phyloP scores from a whole-genome alignment of 2,797 vertebrate genomes.

The Tympanoctomys barrerae region DNA sequence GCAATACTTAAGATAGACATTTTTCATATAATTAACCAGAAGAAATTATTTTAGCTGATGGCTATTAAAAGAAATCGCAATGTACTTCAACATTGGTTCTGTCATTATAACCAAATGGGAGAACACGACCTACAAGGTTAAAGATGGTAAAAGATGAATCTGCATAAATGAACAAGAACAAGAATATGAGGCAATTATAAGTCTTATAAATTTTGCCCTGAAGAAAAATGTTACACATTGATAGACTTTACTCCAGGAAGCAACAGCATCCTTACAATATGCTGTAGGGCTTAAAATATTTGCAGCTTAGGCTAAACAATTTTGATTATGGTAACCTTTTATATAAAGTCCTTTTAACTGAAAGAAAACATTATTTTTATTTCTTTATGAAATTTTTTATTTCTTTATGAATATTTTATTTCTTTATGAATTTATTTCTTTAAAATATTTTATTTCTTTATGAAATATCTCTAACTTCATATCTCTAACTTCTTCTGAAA shows the following conservation, averaged over 20 bases:
- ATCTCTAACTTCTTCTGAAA: not conserved
- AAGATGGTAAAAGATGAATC: not conserved
- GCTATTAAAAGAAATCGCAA: not conserved
- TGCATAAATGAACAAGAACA: not conserved
- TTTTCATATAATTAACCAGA: not conserved
- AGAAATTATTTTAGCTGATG: not conserved
- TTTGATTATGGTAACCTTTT: not conserved
- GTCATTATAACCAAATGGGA: not conserved
- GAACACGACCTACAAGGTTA: not conserved
- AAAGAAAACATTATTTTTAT: not conserved
- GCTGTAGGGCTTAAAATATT: not conserved
- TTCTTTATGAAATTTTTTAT: no score
- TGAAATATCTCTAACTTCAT: not conserved
- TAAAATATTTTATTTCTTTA: no score
- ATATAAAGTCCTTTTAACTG: not conserved
- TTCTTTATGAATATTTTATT: no score
- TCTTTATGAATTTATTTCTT: no score
- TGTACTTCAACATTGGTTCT: not conserved
- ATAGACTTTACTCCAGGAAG: not conserved
- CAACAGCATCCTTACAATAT: not conserved
- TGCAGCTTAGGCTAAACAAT: not conserved
- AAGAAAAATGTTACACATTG: not conserved
- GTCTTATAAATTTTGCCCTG: not conserved
- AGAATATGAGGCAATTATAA: not conserved
- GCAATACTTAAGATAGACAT: not conserved